A percentile compares a stretch with the other conserved stretches of the same genome.
Conservation (phyloP, 2,888 invertebrate species). For the Resseliella maxima region DNA sequence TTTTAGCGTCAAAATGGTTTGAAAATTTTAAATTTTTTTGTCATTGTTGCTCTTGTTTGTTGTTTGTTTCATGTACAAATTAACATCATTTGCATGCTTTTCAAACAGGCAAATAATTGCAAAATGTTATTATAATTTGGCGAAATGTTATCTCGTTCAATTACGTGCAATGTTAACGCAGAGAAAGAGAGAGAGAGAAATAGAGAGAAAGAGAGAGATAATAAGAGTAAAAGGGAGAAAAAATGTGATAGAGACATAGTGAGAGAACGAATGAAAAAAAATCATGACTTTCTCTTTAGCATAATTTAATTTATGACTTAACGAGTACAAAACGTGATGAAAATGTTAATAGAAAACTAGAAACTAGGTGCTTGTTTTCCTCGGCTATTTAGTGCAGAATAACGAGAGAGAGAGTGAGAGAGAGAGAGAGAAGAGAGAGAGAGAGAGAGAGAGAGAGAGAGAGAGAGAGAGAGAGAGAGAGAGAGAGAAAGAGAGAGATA, state of each 20-base stretch:
- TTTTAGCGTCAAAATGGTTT: neutral
- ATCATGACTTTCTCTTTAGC: constrained; percentile 37
- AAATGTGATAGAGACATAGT: neutral
- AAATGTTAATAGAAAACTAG: constrained; percentile 53
- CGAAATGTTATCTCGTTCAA: constrained; percentile 43
- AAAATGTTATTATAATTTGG: constrained; percentile 44
- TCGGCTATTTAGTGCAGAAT: neutral
- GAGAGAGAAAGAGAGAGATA: neutral
- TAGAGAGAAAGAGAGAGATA: neutral
- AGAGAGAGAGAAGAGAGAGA: neutral
- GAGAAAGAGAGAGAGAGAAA: neutral
- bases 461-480: neutral
- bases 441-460: neutral
- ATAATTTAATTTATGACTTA: constrained; percentile 53
- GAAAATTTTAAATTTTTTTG: neutral
- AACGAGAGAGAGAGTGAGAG: neutral
- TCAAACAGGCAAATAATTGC: constrained; percentile 27
- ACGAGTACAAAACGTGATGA: constrained; percentile 51
- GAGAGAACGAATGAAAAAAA: neutral
- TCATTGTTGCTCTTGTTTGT: neutral
- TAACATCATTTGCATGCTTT: constrained; percentile 24
- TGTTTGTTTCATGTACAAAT: neutral
- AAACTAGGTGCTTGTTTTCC: constrained; percentile 19
- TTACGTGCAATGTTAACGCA: constrained; percentile 47
- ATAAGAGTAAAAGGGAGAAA: neutral